Evolutionary conservation across 2,888 invertebrate species (phyloP).

Genomic region (Andrena minutula): DNA sequence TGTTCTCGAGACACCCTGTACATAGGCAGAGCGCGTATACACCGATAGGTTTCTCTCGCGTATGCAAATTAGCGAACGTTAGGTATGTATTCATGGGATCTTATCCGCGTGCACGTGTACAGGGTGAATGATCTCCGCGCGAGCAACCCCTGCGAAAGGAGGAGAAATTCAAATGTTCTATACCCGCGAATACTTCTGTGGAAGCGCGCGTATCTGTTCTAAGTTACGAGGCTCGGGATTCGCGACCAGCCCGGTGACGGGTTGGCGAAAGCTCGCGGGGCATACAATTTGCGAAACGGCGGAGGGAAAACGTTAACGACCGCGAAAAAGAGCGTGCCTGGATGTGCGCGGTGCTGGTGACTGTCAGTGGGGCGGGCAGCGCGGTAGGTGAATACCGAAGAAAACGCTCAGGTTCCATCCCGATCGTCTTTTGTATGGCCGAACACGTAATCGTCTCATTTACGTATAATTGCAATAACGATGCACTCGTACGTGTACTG

Average conservation of each 20-base stretch:
- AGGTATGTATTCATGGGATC: slow-evolving; percentile 78
- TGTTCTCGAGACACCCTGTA: slow-evolving; percentile 53
- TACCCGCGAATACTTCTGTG: slow-evolving; percentile 30
- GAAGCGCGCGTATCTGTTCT: slow-evolving; percentile 34
- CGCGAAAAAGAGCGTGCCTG: slow-evolving; percentile 20
- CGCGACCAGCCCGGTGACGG: slow-evolving; percentile 23
- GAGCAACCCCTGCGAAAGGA: slow-evolving; percentile 67
- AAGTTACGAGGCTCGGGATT: slow-evolving; percentile 49
- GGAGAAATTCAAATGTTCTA: slow-evolving; percentile 73
- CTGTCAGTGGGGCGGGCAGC: slow-evolving; percentile 4
- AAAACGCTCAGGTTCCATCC: slow-evolving; percentile 23
- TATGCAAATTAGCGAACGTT: slow-evolving; percentile 77
- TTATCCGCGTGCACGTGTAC: slow-evolving; percentile 80
- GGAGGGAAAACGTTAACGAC: slow-evolving; percentile 43
- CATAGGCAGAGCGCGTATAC: slow-evolving; percentile 43
- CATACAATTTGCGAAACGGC: slow-evolving; percentile 47
- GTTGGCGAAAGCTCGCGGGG: slow-evolving; percentile 5
- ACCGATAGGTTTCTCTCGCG: slow-evolving; percentile 75
- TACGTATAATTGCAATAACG: slow-evolving; percentile 74
- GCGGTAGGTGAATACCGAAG: slow-evolving; percentile 44
- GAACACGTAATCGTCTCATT: slow-evolving; percentile 71
- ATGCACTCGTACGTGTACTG: slow-evolving; percentile 71
- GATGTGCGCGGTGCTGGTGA: background rate
- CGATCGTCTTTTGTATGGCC: slow-evolving; percentile 71
- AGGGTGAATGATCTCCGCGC: slow-evolving; percentile 76